phyloP scores from a whole-genome alignment of 1,140 invertebrate genomes.

The Drosophila micromelanica region DNA sequence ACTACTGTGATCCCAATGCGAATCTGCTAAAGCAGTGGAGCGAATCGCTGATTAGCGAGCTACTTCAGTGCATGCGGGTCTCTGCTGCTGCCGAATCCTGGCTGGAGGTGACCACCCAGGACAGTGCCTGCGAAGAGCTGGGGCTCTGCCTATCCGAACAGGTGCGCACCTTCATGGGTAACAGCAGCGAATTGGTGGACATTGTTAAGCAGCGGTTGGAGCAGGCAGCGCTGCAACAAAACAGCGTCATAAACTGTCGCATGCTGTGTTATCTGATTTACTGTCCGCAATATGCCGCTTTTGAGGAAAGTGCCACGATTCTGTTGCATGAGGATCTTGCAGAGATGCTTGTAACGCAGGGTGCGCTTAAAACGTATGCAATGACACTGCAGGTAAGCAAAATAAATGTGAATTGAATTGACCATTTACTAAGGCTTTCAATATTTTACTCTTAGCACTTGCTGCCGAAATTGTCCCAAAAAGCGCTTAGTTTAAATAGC shows the following conservation, averaged over 20 bases:
- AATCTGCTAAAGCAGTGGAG: constrained; percentile 74
- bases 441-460: constrained; percentile 47
- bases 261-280: constrained; percentile 55
- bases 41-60: constrained; percentile 52
- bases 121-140: constrained; percentile 27
- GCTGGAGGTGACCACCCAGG: constrained; percentile 40
- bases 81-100: constrained; percentile 52
- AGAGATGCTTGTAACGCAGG: constrained; percentile 56
- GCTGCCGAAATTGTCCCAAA: constrained; percentile 59
- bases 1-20: constrained; percentile 81
- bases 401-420: neutral
- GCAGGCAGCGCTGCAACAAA: constrained; percentile 35
- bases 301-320: constrained; percentile 71
- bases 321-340: constrained; percentile 69
- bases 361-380: constrained; percentile 60
- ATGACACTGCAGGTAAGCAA: constrained; percentile 61
- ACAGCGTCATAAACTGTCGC: constrained; percentile 51
- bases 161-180: constrained; percentile 58
- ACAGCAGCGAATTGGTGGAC: constrained; percentile 51
- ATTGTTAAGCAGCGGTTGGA: constrained; percentile 62
- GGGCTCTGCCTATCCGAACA: constrained; percentile 60
- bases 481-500: constrained; percentile 44
- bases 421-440: neutral
- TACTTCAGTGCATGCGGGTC: constrained; percentile 61
- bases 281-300: constrained; percentile 55